Evolutionary conservation across 1,140 invertebrate genomes (phyloP).

Genomic region (Brachionus sp.): DNA sequence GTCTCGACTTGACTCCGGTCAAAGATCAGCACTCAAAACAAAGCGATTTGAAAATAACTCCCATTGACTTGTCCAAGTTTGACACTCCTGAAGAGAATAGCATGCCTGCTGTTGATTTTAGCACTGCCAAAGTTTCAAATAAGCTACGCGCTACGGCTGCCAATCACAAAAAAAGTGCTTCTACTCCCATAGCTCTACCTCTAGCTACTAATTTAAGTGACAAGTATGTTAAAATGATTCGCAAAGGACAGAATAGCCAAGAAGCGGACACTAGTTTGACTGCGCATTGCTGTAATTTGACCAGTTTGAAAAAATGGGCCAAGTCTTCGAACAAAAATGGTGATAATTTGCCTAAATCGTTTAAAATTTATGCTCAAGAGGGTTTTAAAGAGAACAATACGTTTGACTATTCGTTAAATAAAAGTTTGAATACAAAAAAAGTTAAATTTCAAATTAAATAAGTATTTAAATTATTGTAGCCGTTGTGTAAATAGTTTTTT

Average conservation of each 20-base stretch:
- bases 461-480: not conserved
- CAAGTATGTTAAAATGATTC: not conserved
- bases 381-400: not conserved
- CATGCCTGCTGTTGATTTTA: not conserved
- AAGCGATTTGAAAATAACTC: not conserved
- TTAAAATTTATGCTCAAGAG: not conserved
- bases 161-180: not conserved
- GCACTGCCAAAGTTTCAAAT: conserved; percentile 1
- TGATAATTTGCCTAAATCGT: not conserved
- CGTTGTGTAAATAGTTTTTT: not conserved
- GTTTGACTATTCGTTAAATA: not conserved
- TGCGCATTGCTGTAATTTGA: not conserved
- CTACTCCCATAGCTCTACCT: not conserved
- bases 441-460: conserved; percentile 34
- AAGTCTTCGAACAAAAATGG: not conserved
- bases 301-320: not conserved
- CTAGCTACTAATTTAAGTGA: not conserved
- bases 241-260: not conserved
- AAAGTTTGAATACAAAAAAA: not conserved
- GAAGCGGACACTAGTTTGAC: not conserved
- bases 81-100: not conserved
- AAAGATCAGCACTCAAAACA: not conserved
- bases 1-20: not conserved
- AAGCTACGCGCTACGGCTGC: not conserved
- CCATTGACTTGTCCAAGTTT: not conserved